Percentiles rank a stretch among this genome's conserved stretches.
Conservation (phyloP, 2,888 invertebrate genomes). For the Stenodera caucasica region DNA sequence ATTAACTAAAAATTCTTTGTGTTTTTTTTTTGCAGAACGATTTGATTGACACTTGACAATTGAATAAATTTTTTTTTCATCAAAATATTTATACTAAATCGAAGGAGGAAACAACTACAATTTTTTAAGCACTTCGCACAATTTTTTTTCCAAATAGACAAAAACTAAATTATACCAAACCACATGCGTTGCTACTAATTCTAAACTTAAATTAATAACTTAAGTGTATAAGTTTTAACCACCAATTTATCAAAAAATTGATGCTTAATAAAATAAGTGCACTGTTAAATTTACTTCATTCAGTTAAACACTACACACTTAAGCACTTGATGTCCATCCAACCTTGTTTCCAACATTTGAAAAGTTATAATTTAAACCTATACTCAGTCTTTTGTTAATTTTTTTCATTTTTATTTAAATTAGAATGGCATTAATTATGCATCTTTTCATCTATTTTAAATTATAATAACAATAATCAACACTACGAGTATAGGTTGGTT, state of each 20-base stretch:
- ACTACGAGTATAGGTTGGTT: slow-evolving; percentile 36
- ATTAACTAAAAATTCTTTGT: not conserved
- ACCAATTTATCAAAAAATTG: slow-evolving; percentile 22
- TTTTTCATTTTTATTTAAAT: slow-evolving; percentile 20
- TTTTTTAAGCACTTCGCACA: slow-evolving; percentile 28
- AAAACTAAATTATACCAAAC: slow-evolving; percentile 34
- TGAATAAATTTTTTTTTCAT: not conserved
- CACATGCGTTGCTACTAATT: slow-evolving; percentile 32
- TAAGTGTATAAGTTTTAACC: slow-evolving; percentile 26
- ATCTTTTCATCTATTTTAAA: slow-evolving; percentile 13
- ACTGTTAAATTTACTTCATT: slow-evolving; percentile 27
- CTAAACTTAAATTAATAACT: slow-evolving; percentile 21
- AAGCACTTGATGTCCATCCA: slow-evolving; percentile 20
- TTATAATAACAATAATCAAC: slow-evolving; percentile 29
- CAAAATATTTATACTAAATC: not conserved
- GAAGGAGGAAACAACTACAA: slow-evolving; percentile 17
- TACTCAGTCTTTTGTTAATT: slow-evolving; percentile 44
- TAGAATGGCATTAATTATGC: slow-evolving; percentile 16
- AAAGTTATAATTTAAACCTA: slow-evolving; percentile 38
- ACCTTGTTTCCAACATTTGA: slow-evolving; percentile 19
- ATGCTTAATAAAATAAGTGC: slow-evolving; percentile 29
- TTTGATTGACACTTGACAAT: slow-evolving; percentile 3
- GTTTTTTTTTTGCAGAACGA: too few species aligned
- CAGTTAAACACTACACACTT: slow-evolving; percentile 25
- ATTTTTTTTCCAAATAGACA: slow-evolving; percentile 18